Percentiles rank a stretch among this genome's conserved stretches.
These are phyloP conservation scores for Catharus bicknelli DNA, from an alignment of 2,113 vertebrate genomes.

Conservation along the genomic window DNA sequence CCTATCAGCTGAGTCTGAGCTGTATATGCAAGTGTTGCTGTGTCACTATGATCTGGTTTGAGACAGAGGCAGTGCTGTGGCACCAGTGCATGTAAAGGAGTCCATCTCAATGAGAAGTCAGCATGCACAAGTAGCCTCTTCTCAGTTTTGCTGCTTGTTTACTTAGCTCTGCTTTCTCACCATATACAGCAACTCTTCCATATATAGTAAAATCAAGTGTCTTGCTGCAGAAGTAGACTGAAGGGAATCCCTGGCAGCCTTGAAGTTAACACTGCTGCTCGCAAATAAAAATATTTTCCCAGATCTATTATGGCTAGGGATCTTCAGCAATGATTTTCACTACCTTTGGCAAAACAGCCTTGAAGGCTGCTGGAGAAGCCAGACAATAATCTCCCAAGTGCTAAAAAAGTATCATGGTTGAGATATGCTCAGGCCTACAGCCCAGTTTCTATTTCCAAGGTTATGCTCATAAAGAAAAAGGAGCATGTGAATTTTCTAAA, in stretches of 20 bases:
- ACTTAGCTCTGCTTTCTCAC: background rate
- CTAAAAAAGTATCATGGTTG: background rate
- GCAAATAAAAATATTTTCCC: background rate
- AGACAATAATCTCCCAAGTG: background rate
- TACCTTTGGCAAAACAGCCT: background rate
- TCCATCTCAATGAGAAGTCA: background rate
- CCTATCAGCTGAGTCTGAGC: background rate
- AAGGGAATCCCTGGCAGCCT: background rate
- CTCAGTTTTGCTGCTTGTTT: background rate
- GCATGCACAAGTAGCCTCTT: background rate
- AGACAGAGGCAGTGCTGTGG: background rate
- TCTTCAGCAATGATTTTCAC: background rate
- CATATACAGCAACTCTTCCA: background rate
- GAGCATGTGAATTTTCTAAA: background rate
- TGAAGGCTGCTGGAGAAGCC: background rate
- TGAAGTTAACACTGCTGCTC: background rate
- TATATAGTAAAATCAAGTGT: constrained; percentile 15
- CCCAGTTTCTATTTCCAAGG: background rate
- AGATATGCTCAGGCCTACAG: background rate
- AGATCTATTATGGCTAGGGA: background rate
- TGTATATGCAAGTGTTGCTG: background rate
- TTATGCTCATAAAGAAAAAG: background rate
- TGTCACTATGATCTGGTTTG: background rate
- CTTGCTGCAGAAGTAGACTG: background rate
- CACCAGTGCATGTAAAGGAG: background rate